phyloP scores from a whole-genome alignment of 2,888 invertebrate genomes.

The Conops quadrifasciatus region DNA sequence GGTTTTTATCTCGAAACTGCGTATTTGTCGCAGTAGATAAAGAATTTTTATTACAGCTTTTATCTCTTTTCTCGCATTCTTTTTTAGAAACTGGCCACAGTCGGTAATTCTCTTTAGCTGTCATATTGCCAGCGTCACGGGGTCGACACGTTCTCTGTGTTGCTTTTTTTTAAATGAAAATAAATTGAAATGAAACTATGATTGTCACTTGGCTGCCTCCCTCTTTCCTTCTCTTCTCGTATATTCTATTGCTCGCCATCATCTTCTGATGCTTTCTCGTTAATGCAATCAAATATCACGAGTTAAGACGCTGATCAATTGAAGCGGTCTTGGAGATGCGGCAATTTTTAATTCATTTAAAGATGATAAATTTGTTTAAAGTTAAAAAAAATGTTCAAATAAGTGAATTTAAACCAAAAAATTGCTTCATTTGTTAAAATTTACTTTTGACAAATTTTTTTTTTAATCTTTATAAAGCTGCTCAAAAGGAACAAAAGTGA shows the following conservation, averaged over 20 bases:
- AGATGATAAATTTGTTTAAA: not conserved
- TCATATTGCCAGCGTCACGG: not conserved
- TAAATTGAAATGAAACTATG: constrained; percentile 17
- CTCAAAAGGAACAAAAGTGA: too few species aligned
- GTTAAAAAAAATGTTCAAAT: not conserved
- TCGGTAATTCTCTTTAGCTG: too few species aligned
- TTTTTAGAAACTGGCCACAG: too few species aligned
- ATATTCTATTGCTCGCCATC: not conserved
- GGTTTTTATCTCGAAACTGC: too few species aligned
- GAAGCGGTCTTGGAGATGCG: not conserved
- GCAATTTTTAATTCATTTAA: not conserved
- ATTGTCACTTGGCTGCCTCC: not conserved
- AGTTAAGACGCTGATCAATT: constrained; percentile 27
- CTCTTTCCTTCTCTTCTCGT: not conserved
- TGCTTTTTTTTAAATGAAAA: constrained; percentile 1
- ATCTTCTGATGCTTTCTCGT: constrained; percentile 7
- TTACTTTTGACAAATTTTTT: too few species aligned
- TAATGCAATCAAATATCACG: constrained; percentile 25
- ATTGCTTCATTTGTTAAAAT: not conserved
- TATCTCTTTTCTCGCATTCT: too few species aligned
- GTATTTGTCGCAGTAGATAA: too few species aligned
- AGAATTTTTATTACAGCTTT: too few species aligned
- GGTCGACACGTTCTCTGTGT: constrained; percentile 1
- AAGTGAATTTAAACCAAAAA: not conserved
- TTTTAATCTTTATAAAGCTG: too few species aligned